Evolutionary conservation across 2,113 vertebrate genomes (phyloP), one percentile per base, ranked within the genome.

Genomic region (Chaenogobius annularis): DNA sequence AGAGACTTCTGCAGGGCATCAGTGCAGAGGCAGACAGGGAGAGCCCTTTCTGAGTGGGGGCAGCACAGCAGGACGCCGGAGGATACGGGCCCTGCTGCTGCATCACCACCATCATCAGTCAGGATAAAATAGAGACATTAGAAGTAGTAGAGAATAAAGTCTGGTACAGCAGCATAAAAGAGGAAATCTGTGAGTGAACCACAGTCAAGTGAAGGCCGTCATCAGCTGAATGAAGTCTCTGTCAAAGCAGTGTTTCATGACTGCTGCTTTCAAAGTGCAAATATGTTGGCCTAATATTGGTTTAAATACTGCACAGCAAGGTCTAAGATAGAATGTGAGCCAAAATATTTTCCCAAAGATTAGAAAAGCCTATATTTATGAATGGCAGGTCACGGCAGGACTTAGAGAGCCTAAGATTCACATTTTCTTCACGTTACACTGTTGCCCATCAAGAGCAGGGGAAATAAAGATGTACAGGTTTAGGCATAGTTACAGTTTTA

Each of bases 1-100:
- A 68, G 0, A 40, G 69, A 78, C 43, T n/a, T 75, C 80, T 85
- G 79, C 56, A 75, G 67, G 75, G 74, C 64, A 75, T 79, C 62
- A 69, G 37, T 74, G 58, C 23, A 59, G 44, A 83, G 66, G 80
- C 48, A 63, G 67, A 40, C 37, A 52, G 73, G 52, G 61, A 78
- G 68, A 78, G 69, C 0, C 78, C 63, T 72, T 80, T 77, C 46
- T 78, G 80, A 66, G 62, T 80, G 15, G 68, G 22, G 64, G 62
- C 14, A 54, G 62, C 81, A 64, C 72, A 50, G 46, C 48, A 63
- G 35, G 61, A 35, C 68, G 72, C 63, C 79, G 13, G 35, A 20
- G 62, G 78, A 78, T 44, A 65, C 48, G 69, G 22, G 35, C n/a
- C 59, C 44, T 7, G 37, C 44, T 56, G 55, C 50, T 56, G 55